Percentiles rank a stretch among this genome's conserved stretches.
Conservation (phyloP, 2,113 vertebrate species). For the Ardeotis arabs region DNA sequence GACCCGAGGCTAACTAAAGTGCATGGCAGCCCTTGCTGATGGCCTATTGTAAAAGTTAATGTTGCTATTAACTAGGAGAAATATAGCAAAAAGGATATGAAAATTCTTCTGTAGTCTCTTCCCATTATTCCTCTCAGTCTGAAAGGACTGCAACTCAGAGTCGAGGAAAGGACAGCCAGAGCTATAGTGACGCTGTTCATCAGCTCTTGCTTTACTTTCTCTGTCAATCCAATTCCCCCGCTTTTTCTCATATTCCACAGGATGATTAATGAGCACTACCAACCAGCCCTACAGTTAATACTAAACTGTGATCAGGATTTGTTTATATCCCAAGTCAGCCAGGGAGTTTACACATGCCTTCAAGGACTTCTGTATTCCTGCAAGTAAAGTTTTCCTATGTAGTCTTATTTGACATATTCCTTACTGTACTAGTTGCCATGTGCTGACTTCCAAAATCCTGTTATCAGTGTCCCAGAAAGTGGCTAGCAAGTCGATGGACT, state of each 20-base stretch:
- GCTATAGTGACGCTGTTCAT: neutral
- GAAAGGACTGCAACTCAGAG: neutral
- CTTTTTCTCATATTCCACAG: neutral
- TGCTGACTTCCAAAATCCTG: neutral
- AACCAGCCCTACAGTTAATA: neutral
- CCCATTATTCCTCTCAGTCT: neutral
- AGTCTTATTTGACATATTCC: neutral
- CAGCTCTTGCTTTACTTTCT: neutral
- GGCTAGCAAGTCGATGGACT: neutral
- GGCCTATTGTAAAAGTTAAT: neutral
- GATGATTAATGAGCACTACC: neutral
- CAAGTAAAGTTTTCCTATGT: neutral
- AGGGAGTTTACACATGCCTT: neutral
- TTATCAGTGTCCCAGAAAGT: neutral
- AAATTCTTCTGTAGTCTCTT: neutral
- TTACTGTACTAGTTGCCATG: neutral
- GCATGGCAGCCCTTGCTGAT: neutral
- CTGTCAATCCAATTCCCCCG: neutral
- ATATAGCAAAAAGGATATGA: neutral
- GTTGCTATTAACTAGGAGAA: neutral
- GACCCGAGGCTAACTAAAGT: neutral
- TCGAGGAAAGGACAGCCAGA: neutral
- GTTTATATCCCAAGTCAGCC: neutral
- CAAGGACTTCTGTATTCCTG: neutral
- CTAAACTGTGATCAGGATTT: neutral